Conservation (phyloP, 2,888 invertebrate species). For the Molanna angustata region DNA sequence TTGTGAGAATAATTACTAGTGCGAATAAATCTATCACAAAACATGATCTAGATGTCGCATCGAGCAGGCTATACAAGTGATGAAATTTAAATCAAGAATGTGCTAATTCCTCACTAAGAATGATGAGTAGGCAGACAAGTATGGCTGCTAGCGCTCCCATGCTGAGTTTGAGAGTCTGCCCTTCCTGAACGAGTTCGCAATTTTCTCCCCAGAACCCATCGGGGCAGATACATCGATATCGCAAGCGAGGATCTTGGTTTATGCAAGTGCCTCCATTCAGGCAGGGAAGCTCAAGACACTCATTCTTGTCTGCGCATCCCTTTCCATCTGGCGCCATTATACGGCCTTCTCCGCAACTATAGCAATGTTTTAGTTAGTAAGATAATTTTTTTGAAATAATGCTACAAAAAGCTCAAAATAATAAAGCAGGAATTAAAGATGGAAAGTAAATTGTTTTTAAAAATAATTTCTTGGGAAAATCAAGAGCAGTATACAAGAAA, state of each 20-base stretch:
- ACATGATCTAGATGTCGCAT: neutral
- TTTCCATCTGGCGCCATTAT: slow-evolving; percentile 87
- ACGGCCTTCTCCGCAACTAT: slow-evolving; percentile 91
- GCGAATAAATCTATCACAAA: neutral
- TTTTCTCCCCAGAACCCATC: slow-evolving; percentile 93
- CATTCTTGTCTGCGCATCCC: slow-evolving; percentile 93
- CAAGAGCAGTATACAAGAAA: slow-evolving; percentile 5
- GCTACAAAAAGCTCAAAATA: too few species aligned
- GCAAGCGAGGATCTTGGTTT: slow-evolving; percentile 84
- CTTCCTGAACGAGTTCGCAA: slow-evolving; percentile 91
- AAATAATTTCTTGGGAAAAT: too few species aligned
- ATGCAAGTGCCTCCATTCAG: slow-evolving; percentile 90
- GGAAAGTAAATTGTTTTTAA: too few species aligned
- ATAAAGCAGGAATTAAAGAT: too few species aligned
- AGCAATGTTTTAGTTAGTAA: slow-evolving; percentile 32
- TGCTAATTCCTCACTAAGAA: slow-evolving; percentile 81
- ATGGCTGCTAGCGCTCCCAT: slow-evolving; percentile 97
- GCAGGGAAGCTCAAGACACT: slow-evolving; percentile 91
- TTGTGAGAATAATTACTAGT: neutral
- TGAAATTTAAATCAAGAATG: slow-evolving; percentile 2
- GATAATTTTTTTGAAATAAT: neutral
- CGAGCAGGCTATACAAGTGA: slow-evolving; percentile 1
- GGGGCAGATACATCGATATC: slow-evolving; percentile 85
- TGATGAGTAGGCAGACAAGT: slow-evolving; percentile 93
- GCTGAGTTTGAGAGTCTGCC: slow-evolving; percentile 91